Conservation (phyloP, 1,140 invertebrate species). For the Latrodectus geometricus region DNA sequence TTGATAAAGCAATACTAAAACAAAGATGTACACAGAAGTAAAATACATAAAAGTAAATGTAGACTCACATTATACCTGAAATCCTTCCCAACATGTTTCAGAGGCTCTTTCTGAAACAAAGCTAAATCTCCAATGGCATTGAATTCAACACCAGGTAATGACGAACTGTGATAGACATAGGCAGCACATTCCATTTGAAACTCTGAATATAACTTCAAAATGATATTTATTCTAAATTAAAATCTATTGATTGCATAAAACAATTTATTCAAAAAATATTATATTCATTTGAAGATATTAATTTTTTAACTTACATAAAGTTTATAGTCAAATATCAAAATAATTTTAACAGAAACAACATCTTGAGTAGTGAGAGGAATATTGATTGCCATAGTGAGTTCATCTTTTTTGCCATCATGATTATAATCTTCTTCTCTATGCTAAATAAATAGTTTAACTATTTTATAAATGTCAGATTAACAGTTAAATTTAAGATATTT, state of each 20-base stretch:
- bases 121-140: conserved; percentile 24
- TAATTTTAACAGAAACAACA: conserved; percentile 45
- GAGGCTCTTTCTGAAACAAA: conserved; percentile 35
- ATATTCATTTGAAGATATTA: not conserved
- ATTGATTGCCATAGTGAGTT: conserved; percentile 67
- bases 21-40: not conserved
- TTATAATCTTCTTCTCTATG: conserved; percentile 69
- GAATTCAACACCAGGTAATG: conserved; percentile 36
- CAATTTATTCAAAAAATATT: not conserved
- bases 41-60: not conserved
- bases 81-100: conserved; percentile 43
- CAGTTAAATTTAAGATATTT: too few species aligned
- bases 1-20: too few species aligned
- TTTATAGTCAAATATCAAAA: conserved; percentile 55
- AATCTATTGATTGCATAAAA: not conserved
- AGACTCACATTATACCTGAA: conserved; percentile 53
- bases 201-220: conserved; percentile 67
- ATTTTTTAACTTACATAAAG: conserved; percentile 43
- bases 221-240: conserved; percentile 19
- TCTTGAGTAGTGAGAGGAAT: conserved; percentile 67
- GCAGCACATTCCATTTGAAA: conserved; percentile 67
- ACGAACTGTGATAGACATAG: conserved; percentile 38
- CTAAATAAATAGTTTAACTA: conserved; percentile 62
- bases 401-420: conserved; percentile 68
- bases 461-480: not conserved